Conservation (phyloP, 2,113 vertebrate species). For the Hemichromis elongatus region DNA sequence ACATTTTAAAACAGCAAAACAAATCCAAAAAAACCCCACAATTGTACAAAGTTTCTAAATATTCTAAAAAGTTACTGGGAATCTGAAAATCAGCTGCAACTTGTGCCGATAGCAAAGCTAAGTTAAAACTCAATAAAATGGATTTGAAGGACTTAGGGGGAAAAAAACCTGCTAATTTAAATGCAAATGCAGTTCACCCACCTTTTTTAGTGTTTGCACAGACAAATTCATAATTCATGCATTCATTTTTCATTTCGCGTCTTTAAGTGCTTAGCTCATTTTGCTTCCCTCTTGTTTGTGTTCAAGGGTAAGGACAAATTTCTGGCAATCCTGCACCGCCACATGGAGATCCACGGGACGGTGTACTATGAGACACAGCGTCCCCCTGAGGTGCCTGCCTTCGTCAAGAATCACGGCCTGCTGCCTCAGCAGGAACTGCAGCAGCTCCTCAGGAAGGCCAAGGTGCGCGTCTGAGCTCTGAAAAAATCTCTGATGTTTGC, state of each 20-base stretch:
- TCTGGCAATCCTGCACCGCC: slow-evolving; percentile 83
- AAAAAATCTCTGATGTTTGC: not conserved
- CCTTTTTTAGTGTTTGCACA: not conserved
- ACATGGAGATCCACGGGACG: slow-evolving; percentile 97
- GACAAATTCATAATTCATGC: not conserved
- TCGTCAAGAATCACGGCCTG: slow-evolving; percentile 94
- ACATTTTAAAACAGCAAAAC: not conserved
- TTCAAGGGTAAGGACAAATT: slow-evolving; percentile 89
- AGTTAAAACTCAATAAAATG: not conserved
- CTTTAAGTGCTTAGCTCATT: not conserved
- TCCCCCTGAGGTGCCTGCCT: slow-evolving; percentile 89
- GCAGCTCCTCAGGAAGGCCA: slow-evolving; percentile 90
- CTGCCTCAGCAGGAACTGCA: slow-evolving; percentile 93
- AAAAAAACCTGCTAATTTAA: not conserved
- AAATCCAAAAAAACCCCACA: fast-evolving
- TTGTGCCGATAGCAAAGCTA: not conserved
- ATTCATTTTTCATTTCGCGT: not conserved
- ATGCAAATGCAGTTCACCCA: not conserved
- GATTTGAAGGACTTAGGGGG: not conserved
- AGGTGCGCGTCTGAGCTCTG: slow-evolving; percentile 61
- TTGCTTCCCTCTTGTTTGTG: not conserved
- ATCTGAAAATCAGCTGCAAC: not conserved
- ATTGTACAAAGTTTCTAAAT: not conserved
- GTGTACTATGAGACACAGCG: slow-evolving; percentile 93
- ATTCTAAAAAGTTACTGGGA: not conserved